Evolutionary conservation across 2,888 invertebrate genomes (phyloP).

Genomic region (Drosophila merina): DNA sequence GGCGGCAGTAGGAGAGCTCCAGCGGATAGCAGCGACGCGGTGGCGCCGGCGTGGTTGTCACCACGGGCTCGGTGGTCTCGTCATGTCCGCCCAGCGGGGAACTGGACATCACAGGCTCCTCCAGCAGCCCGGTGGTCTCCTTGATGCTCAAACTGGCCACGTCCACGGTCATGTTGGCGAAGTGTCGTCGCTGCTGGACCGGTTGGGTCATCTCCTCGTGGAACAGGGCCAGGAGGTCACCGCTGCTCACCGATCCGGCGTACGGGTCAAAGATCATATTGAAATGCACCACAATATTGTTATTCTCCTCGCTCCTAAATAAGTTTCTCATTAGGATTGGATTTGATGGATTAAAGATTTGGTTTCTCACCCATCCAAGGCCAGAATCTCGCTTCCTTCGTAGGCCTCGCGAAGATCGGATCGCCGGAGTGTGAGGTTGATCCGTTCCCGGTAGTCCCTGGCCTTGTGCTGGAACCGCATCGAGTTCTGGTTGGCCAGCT

Average conservation of each 20-base stretch:
- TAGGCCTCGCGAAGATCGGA: constrained; percentile 91
- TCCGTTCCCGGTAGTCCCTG: constrained; percentile 89
- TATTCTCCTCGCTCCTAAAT: constrained; percentile 86
- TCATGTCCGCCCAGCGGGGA: constrained; percentile 82
- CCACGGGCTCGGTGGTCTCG: constrained; percentile 81
- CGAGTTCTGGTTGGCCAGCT: constrained; percentile 88
- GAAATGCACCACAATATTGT: constrained; percentile 92
- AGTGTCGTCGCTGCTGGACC: constrained; percentile 85
- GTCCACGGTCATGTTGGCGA: constrained; percentile 88
- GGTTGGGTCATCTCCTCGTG: constrained; percentile 87
- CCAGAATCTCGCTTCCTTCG: constrained; percentile 91
- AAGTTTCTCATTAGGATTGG: too few relatives aligned
- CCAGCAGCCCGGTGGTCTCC: constrained; percentile 83
- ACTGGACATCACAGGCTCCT: constrained; percentile 83
- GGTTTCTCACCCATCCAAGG: constrained; percentile 90
- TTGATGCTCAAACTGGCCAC: constrained; percentile 88
- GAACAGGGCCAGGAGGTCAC: constrained; percentile 88
- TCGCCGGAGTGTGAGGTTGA: constrained; percentile 89
- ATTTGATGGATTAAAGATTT: not conserved
- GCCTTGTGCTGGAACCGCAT: constrained; percentile 90
- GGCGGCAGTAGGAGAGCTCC: constrained; percentile 88
- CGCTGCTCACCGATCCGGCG: constrained; percentile 87
- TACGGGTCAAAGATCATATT: constrained; percentile 93
- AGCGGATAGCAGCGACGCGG: constrained; percentile 88
- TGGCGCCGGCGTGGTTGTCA: constrained; percentile 85